Percentiles rank a stretch among this genome's conserved stretches.
These are phyloP conservation scores for Ceratitis capitata DNA, from an alignment of 1,140 invertebrate species.

Conservation along the genomic window DNA sequence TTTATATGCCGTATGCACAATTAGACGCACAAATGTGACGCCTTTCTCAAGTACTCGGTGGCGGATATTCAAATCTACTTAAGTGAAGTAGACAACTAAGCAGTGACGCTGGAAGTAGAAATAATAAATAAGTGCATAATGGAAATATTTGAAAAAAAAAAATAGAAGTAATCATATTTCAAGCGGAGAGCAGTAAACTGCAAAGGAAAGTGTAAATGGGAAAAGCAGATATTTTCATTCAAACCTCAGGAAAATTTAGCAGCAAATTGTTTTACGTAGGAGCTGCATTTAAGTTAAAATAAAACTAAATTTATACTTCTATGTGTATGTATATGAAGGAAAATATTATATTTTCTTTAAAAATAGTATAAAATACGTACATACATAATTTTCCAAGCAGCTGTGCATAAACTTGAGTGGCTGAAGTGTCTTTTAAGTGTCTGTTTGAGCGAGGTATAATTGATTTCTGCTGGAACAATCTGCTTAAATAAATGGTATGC, in stretches of 20 bases:
- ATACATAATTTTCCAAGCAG: neutral
- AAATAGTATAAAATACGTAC: too few relatives aligned
- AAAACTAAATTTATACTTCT: too few relatives aligned
- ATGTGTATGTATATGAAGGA: too few relatives aligned
- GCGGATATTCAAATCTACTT: neutral
- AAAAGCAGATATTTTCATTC: neutral
- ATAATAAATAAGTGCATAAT: neutral
- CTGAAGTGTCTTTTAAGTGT: neutral
- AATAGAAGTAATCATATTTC: neutral
- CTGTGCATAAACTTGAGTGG: neutral
- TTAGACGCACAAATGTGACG: conserved; percentile 8
- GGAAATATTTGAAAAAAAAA: neutral
- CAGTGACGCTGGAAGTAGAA: neutral
- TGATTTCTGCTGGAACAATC: neutral
- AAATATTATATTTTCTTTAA: too few relatives aligned
- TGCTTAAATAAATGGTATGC: neutral
- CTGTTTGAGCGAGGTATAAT: neutral
- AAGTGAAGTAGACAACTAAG: neutral
- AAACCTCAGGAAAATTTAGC: neutral
- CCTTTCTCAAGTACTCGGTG: conserved; percentile 3
- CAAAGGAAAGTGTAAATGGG: neutral
- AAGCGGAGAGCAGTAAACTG: too few relatives aligned
- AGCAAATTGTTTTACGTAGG: neutral
- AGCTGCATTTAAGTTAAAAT: too few relatives aligned
- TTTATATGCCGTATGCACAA: neutral